Percentiles rank a stretch among this genome's conserved stretches.
These are phyloP conservation scores for Microchirus variegatus DNA, from an alignment of 2,797 vertebrate genomes.

Conservation along the genomic window DNA sequence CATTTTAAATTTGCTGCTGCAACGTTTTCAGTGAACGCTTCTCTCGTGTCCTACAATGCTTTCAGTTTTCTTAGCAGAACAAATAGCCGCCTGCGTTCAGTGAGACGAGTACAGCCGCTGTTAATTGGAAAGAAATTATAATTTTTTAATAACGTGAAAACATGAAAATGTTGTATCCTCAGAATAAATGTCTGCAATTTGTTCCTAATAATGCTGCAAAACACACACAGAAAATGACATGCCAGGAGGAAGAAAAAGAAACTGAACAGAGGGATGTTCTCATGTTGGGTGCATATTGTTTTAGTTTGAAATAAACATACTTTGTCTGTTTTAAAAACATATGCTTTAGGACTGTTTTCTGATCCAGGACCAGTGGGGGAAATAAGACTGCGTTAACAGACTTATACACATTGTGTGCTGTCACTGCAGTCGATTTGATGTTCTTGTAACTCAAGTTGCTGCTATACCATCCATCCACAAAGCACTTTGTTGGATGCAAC, in stretches of 20 bases:
- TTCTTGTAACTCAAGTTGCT: slow-evolving; percentile 69
- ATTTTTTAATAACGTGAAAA: slow-evolving; percentile 21
- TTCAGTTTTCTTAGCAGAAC: slow-evolving; percentile 82
- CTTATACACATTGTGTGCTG: slow-evolving; percentile 55
- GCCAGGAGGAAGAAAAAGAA: slow-evolving; percentile 66
- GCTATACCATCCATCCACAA: slow-evolving; percentile 69
- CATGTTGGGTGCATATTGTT: slow-evolving; percentile 97
- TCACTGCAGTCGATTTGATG: slow-evolving; percentile 64
- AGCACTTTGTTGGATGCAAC: slow-evolving; percentile 72
- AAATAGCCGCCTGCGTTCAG: slow-evolving; percentile 74
- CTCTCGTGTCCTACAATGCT: slow-evolving; percentile 89
- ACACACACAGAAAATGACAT: slow-evolving; percentile 49
- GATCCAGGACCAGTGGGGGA: slow-evolving; percentile 74
- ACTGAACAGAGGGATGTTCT: slow-evolving; percentile 73
- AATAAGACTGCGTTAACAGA: slow-evolving; percentile 60
- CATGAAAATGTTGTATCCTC: slow-evolving; percentile 91
- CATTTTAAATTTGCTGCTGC: slow-evolving; percentile 90
- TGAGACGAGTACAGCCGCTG: slow-evolving; percentile 86
- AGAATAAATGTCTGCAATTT: slow-evolving; percentile 98
- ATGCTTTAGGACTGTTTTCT: slow-evolving; percentile 98
- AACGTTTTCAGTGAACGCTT: slow-evolving; percentile 92
- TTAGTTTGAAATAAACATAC: slow-evolving; percentile 99
- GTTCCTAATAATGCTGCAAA: slow-evolving; percentile 91
- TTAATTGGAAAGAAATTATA: slow-evolving; percentile 62
- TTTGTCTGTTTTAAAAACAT: slow-evolving; percentile 97